A percentile compares a stretch with the other conserved stretches of the same genome.
phyloP scores from a whole-genome alignment of 1,140 invertebrate species.

The Drosophila willistoni region DNA sequence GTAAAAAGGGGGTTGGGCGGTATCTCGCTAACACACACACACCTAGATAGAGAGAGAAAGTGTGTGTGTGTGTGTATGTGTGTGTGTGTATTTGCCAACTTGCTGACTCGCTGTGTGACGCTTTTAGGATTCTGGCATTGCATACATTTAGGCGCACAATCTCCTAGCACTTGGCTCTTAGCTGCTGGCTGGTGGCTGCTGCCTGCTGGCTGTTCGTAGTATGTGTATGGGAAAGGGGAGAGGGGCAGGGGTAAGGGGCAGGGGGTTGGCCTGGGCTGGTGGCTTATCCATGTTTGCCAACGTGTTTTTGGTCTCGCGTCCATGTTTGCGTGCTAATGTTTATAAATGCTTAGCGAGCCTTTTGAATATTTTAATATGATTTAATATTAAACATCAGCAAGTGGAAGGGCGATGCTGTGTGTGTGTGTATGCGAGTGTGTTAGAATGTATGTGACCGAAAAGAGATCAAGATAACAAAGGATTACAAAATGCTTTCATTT shows the following conservation, averaged over 20 bases:
- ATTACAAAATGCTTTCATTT: slow-evolving; percentile 80
- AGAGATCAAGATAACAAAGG: slow-evolving; percentile 82
- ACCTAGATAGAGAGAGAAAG: slow-evolving; percentile 13
- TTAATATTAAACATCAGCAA: slow-evolving; percentile 78
- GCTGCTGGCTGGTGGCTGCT: background rate
- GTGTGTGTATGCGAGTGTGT: slow-evolving; percentile 22
- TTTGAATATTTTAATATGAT: slow-evolving; percentile 83
- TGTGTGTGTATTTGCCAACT: slow-evolving; percentile 59
- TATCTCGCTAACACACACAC: slow-evolving; percentile 14
- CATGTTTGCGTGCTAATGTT: slow-evolving; percentile 81
- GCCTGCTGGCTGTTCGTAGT: background rate
- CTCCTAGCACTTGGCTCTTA: slow-evolving; percentile 12
- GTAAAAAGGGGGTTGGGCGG: slow-evolving; percentile 33
- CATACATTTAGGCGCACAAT: slow-evolving; percentile 67
- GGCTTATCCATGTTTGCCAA: slow-evolving; percentile 59
- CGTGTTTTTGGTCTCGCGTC: slow-evolving; percentile 74
- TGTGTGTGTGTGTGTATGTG: slow-evolving; percentile 24
- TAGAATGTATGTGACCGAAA: slow-evolving; percentile 43
- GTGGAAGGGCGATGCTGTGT: slow-evolving; percentile 9
- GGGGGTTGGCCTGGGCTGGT: background rate
- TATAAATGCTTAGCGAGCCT: slow-evolving; percentile 75
- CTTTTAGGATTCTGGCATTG: slow-evolving; percentile 68
- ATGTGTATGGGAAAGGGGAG: too few species aligned
- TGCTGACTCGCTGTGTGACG: slow-evolving; percentile 70
- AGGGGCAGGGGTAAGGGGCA: too few species aligned